Evolutionary conservation across 1,140 invertebrate genomes (phyloP), one percentile per base, ranked within the genome.

Genomic region (Stegodyphus mimosarum): DNA sequence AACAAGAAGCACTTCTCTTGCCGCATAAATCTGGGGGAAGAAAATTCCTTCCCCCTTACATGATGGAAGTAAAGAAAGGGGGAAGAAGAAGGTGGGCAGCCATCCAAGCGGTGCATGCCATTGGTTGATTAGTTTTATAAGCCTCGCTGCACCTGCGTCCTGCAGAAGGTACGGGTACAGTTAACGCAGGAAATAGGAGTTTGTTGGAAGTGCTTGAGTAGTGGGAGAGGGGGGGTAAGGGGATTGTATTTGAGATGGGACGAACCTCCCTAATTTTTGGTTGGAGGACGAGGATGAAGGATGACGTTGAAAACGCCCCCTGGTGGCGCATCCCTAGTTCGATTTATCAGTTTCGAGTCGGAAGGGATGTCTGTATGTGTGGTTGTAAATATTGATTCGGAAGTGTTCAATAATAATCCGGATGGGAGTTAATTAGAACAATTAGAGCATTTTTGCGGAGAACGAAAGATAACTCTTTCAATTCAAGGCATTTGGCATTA

Each of bases 81-180:
- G 52, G 63, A 67, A 18, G 5, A 52, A n/a, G 7, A 13, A 48
- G 50, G 18, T 7, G 9, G 50, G 18, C 33, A 48, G 49, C 15
- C 33, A 17, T n/a, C 7, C 7, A 17, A 64, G 79, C 18, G 55
- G n/a, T 55, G 48, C 69, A 79, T 74, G 70, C 64, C 52, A 84
- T 84, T 84, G 81, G 80, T 7, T 72, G 71, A 84, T 84, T 84
- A 84, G 81, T 84, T 84, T 84, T 76, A 76, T 63, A 60, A 53
- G 80, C 63, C 48, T 63, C 55, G 55, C 17, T 84, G 81, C 81
- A 84, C 81, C 81, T 84, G 72, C 71, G 71, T 75, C 63, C 81
- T 76, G 18, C 15, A 63, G 52, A 64, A 60, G 63, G 81, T 84
- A 76, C 81, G 63, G 81, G 81, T 84, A 84, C 81, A 75, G 63